Evolutionary conservation across 2,888 invertebrate species (phyloP), one percentile per base, ranked within the genome.

Genomic region (Drosophila dives): DNA sequence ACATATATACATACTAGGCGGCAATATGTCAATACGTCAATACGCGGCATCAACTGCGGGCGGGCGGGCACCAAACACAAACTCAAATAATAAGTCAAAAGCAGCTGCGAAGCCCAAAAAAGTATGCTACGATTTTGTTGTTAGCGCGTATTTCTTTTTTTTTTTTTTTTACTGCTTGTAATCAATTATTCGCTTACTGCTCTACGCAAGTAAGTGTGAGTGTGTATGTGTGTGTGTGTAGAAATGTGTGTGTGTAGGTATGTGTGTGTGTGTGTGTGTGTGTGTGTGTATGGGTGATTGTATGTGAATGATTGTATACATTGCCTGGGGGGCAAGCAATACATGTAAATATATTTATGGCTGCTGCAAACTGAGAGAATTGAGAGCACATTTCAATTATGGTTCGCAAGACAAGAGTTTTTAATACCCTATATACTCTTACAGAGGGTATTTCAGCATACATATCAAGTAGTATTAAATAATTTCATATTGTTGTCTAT

Each of bases 71-170:
- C 65, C 59, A 76, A 62, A 62, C 59, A 60, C 70, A 48, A 74
- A 50, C 6, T n/a, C 26, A 50, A 55, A 55, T 50, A 29, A 54
- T 23, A 79, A 72, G 59, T 69, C 70, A 71, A 64, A 81, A 81
- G 77, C 72, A 81, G 75, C 77, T 72, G 69, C 81, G 72, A 86
- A 86, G 82, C 85, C 89, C 85, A 85, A 86, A 72, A 85, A 89
- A 89, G 89, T 89, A 85, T 83, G 87, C 87, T 86, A 85, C 87
- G 89, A 56, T 67, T 67, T 63, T 65, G 29, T 64, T 51, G 15
- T 29, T 60, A 48, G 40, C 55, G 45, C 10, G 45, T 23, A 40
- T 40, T 29, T 33, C 12, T 45, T 45, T 12, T 36, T 32, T 33
- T 17, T 33, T 17, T 54, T 81, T 83, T 86, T 83, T 88, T 86